Conservation (phyloP, 2,888 invertebrate species). For the Nymphalis urticae region DNA sequence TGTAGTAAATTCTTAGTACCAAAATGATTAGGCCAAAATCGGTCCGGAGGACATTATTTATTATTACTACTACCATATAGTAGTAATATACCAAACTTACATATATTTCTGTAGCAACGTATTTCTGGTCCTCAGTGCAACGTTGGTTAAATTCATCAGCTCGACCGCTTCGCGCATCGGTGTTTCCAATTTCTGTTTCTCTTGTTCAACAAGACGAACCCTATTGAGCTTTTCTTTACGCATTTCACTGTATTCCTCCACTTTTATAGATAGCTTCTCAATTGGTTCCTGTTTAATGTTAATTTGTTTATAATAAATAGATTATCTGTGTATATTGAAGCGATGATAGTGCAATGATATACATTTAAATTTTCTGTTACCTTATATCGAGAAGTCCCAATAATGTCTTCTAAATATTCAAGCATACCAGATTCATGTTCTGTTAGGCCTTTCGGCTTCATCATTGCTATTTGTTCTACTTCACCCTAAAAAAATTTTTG, state of each 20-base stretch:
- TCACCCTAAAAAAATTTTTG: constrained; percentile 87
- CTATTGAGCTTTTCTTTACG: constrained; percentile 91
- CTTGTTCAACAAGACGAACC: constrained; percentile 88
- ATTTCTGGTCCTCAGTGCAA: constrained; percentile 85
- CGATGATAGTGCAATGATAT: no score
- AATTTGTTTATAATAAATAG: not conserved
- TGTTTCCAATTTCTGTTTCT: constrained; percentile 88
- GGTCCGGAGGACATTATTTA: no score
- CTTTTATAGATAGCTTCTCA: constrained; percentile 85
- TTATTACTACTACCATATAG: not conserved
- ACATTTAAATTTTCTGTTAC: constrained; percentile 42
- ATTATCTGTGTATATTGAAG: no score
- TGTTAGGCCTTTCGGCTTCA: constrained; percentile 95
- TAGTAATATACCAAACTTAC: constrained; percentile 59
- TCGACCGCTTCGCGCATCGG: constrained; percentile 90
- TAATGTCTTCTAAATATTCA: constrained; percentile 98
- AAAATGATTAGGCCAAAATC: no score
- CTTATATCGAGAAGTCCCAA: constrained; percentile 93
- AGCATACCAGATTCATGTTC: constrained; percentile 97
- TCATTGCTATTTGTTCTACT: constrained; percentile 99
- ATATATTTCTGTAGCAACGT: constrained; percentile 86
- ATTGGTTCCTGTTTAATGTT: constrained; percentile 85
- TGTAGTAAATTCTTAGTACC: no score
- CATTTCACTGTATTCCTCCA: constrained; percentile 87
- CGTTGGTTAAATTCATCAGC: constrained; percentile 90